phyloP scores from a whole-genome alignment of 2,888 invertebrate genomes.

The Synergus japonicus region DNA sequence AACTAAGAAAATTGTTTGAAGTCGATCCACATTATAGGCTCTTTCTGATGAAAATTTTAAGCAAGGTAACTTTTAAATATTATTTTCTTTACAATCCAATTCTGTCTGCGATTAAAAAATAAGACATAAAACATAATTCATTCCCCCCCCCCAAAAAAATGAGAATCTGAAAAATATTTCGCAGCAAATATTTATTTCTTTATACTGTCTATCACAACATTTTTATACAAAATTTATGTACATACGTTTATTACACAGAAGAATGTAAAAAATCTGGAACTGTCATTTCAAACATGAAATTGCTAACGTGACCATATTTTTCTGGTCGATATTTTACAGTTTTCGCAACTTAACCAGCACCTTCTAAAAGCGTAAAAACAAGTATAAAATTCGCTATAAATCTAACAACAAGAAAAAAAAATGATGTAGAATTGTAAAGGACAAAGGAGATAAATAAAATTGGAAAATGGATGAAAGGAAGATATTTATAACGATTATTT shows the following conservation, averaged over 20 bases:
- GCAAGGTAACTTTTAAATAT: too few species aligned
- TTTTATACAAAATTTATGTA: conserved; percentile 36
- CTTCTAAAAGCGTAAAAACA: not conserved
- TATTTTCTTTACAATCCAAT: too few species aligned
- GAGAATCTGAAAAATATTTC: not conserved
- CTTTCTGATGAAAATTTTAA: too few species aligned
- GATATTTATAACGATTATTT: not conserved
- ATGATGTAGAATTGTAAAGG: too few species aligned
- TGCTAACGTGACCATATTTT: not conserved
- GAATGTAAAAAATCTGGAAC: conserved; percentile 11
- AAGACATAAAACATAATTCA: not conserved
- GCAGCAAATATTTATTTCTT: conserved; percentile 29
- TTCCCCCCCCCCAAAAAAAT: too few species aligned
- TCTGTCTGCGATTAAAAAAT: not conserved
- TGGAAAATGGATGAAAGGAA: not conserved
- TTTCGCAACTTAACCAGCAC: not conserved
- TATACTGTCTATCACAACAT: not conserved
- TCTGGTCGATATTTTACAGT: not conserved
- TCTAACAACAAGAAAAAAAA: too few species aligned
- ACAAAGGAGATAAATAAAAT: not conserved
- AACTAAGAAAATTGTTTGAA: not conserved
- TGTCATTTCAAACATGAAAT: not conserved
- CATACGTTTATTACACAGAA: conserved; percentile 15
- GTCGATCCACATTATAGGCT: too few species aligned
- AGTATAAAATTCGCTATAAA: not conserved